Evolutionary conservation across 2,113 vertebrate species (phyloP).

Genomic region (Edolisoma coerulescens): DNA sequence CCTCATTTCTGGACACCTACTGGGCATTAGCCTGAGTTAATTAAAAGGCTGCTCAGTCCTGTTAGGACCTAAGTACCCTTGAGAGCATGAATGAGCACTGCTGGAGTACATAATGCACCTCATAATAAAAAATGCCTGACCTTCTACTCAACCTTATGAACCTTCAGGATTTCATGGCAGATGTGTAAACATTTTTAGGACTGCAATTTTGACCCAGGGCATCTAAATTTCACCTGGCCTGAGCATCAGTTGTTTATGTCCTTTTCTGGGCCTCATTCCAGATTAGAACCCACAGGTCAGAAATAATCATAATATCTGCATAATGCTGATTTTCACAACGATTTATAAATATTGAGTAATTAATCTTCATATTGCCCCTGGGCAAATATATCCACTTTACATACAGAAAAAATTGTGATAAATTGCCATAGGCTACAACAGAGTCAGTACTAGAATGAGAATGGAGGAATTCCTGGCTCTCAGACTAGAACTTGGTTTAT

Average conservation of each 20-base stretch:
- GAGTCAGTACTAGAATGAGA: not conserved
- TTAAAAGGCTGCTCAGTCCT: not conserved
- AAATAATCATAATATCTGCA: slow-evolving; percentile 12
- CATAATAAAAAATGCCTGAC: not conserved
- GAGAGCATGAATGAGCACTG: not conserved
- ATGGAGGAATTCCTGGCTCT: not conserved
- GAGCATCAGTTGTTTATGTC: not conserved
- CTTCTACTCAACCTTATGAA: not conserved
- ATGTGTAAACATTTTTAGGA: not conserved
- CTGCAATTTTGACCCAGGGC: not conserved
- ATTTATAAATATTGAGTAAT: slow-evolving; percentile 35
- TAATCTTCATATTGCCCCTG: not conserved
- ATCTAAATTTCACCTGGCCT: not conserved
- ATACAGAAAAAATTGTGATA: not conserved
- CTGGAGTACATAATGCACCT: not conserved
- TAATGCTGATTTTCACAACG: not conserved
- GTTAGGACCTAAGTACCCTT: not conserved
- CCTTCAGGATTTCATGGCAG: not conserved
- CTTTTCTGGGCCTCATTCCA: not conserved
- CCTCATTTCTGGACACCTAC: not conserved
- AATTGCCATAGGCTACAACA: not conserved
- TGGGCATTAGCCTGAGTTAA: not conserved
- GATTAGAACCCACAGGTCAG: not conserved
- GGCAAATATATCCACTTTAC: slow-evolving; percentile 4
- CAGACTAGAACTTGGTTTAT: not conserved